A percentile compares a stretch with the other conserved stretches of the same genome.
phyloP scores from a whole-genome alignment of 2,888 invertebrate genomes.

The Cheilosia pagana region DNA sequence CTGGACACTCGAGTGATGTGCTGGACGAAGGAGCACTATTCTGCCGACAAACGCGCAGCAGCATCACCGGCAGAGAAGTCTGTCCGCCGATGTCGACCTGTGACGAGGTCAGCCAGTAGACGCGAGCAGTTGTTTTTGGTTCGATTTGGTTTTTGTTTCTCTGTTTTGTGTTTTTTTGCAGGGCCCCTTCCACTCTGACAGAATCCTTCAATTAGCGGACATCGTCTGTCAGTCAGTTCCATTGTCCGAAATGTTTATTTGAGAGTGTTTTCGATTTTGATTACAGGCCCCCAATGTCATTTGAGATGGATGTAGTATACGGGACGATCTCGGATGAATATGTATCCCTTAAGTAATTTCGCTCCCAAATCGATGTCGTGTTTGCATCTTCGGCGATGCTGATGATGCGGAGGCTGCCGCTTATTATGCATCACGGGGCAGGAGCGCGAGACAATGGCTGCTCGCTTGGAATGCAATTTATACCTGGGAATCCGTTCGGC shows the following conservation, averaged over 20 bases:
- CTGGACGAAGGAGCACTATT: slow-evolving; percentile 37
- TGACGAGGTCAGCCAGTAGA: slow-evolving; percentile 65
- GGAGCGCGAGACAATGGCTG: slow-evolving; percentile 13
- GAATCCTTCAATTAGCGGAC: slow-evolving; percentile 75
- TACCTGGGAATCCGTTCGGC: slow-evolving; percentile 45
- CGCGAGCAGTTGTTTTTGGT: slow-evolving; percentile 18
- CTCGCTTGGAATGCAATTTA: slow-evolving; percentile 63
- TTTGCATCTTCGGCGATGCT: slow-evolving; percentile 56
- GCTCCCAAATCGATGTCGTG: slow-evolving; percentile 60
- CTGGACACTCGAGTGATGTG: slow-evolving; percentile 65
- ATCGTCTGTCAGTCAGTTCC: slow-evolving; percentile 72
- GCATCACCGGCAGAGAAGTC: slow-evolving; percentile 47
- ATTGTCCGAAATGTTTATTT: slow-evolving; percentile 73
- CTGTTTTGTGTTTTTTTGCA: slow-evolving; percentile 16
- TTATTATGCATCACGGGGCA: slow-evolving; percentile 53
- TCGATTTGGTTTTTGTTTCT: slow-evolving; percentile 8
- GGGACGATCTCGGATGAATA: slow-evolving; percentile 44
- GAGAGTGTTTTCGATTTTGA: slow-evolving; percentile 67
- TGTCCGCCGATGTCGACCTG: slow-evolving; percentile 53
- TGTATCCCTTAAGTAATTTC: slow-evolving; percentile 71
- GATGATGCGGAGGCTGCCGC: slow-evolving; percentile 27
- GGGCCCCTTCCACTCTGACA: slow-evolving; percentile 71
- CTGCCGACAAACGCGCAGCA: slow-evolving; percentile 72
- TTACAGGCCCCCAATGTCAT: slow-evolving; percentile 58
- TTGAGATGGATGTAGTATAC: slow-evolving; percentile 48